Percentiles rank a stretch among this genome's conserved stretches.
Evolutionary conservation across 1,140 invertebrate genomes (phyloP).

Genomic region (Caenorhabditis remanei): DNA sequence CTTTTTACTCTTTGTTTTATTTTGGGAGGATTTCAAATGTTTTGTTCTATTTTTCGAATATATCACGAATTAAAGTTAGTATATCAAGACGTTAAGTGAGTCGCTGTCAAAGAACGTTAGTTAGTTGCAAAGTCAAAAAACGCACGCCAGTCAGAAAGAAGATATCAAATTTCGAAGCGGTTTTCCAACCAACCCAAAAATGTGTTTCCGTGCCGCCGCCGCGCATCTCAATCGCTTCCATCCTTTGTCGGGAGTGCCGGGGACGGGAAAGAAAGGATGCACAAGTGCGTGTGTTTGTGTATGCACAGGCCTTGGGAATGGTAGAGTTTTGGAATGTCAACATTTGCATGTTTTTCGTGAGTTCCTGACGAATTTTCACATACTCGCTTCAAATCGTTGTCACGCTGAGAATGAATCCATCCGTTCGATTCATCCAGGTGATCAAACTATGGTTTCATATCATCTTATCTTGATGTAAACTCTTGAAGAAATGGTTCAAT

Average conservation of each 20-base stretch:
- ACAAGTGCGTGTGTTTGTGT: constrained; percentile 41
- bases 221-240: constrained; percentile 53
- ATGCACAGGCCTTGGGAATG: constrained; percentile 55
- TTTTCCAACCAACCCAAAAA: constrained; percentile 49
- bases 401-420: background rate
- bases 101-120: background rate
- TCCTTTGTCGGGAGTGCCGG: constrained; percentile 49
- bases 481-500: too few relatives aligned
- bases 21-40: background rate
- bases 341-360: constrained; percentile 55
- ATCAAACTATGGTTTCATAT: too few relatives aligned
- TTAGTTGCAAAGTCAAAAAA: constrained; percentile 14
- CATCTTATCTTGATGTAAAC: too few relatives aligned
- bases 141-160: background rate
- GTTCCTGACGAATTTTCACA: constrained; percentile 22
- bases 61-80: too few relatives aligned
- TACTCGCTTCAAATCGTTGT: constrained; percentile 11
- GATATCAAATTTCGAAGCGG: constrained; percentile 47
- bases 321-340: constrained; percentile 55
- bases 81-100: too few relatives aligned
- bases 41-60: background rate
- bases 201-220: constrained; percentile 52
- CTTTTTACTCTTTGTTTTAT: background rate
- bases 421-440: too few relatives aligned
- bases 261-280: background rate